Conservation (phyloP, 1,140 invertebrate species). For the Penaeus vannamei region DNA sequence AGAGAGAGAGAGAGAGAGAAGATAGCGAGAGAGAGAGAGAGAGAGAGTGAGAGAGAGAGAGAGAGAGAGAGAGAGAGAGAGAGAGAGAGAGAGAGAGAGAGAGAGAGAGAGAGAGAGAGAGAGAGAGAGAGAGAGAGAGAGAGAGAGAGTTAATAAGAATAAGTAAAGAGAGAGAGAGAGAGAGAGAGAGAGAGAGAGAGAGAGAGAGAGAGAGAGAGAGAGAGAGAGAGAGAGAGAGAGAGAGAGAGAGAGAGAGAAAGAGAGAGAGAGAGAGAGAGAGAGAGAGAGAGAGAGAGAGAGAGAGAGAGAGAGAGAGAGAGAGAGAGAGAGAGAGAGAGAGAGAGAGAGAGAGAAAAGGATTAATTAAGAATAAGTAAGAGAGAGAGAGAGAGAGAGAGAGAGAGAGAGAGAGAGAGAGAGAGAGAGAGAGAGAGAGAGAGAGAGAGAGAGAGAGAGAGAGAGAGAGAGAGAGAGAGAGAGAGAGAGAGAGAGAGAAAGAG, state of each 20-base stretch:
- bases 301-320: not conserved
- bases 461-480: not conserved
- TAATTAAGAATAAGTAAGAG: no score
- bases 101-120: no score
- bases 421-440: constrained; percentile 18
- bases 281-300: not conserved
- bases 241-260: not conserved
- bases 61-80: no score
- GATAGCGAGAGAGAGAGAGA: no score
- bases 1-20: no score
- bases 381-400: constrained; percentile 12
- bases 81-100: no score
- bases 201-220: not conserved
- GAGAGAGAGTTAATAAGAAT: no score
- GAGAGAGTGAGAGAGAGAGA: no score
- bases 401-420: constrained; percentile 10
- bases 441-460: not conserved
- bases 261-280: not conserved
- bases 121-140: no score
- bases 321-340: not conserved
- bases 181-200: not conserved
- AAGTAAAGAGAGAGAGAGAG: not conserved
- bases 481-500: not conserved
- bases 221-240: not conserved
- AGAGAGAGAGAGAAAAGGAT: not conserved